Percentiles rank a stretch among this genome's conserved stretches.
Conservation (phyloP, 2,888 invertebrate genomes). For the Gibbula magus region DNA sequence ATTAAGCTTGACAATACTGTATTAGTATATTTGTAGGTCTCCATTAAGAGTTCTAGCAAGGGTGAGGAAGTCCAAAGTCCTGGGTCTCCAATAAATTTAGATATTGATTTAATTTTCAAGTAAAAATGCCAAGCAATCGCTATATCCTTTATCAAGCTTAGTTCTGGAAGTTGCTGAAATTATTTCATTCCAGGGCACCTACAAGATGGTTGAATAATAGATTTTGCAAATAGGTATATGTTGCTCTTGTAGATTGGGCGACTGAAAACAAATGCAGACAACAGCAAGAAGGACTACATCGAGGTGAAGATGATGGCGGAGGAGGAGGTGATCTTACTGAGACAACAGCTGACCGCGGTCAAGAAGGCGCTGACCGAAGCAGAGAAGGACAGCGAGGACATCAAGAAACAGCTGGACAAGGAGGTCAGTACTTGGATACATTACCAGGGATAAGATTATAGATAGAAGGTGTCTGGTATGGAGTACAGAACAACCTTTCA, state of each 20-base stretch:
- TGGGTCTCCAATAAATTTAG: no score
- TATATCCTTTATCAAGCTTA: no score
- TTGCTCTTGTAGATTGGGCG: slow-evolving; percentile 54
- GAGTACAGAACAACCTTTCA: no score
- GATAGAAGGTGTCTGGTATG: no score
- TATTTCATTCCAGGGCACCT: neutral
- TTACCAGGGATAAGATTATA: neutral
- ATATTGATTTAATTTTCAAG: no score
- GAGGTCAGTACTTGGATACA: slow-evolving; percentile 62
- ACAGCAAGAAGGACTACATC: slow-evolving; percentile 64
- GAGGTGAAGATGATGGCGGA: slow-evolving; percentile 66
- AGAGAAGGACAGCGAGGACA: slow-evolving; percentile 68
- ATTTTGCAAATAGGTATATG: no score
- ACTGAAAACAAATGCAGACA: slow-evolving; percentile 63
- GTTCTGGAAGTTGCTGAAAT: neutral
- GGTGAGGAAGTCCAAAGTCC: no score
- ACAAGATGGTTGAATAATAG: neutral
- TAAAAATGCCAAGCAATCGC: no score
- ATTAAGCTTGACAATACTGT: no score
- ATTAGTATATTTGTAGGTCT: no score
- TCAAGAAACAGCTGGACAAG: slow-evolving; percentile 69
- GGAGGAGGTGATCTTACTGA: slow-evolving; percentile 66
- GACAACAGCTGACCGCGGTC: slow-evolving; percentile 69
- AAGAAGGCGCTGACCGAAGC: slow-evolving; percentile 64
- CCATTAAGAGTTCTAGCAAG: no score